Evolutionary conservation across 2,888 invertebrate genomes (phyloP).

Genomic region (Allophyes oxyacanthae): DNA sequence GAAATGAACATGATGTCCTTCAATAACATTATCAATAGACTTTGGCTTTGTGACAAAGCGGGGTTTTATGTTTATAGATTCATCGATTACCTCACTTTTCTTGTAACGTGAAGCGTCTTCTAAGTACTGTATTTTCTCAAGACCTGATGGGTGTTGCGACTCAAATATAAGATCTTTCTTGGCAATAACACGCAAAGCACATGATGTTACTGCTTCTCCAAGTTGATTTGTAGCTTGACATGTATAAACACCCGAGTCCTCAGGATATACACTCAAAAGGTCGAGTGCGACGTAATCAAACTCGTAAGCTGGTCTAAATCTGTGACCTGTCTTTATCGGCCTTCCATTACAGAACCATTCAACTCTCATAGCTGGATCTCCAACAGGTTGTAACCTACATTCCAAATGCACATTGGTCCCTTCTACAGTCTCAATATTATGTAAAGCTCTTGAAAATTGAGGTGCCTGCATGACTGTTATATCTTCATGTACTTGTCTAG

Average conservation of each 20-base stretch:
- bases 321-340: conserved; percentile 96
- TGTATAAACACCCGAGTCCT: conserved; percentile 98
- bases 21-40: conserved; percentile 94
- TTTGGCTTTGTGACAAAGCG: conserved; percentile 96
- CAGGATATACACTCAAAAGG: conserved; percentile 98
- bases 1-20: conserved; percentile 98
- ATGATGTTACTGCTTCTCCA: conserved; percentile 98
- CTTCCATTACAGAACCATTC: conserved; percentile 99
- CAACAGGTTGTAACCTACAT: conserved; percentile 96
- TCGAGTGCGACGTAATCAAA: conserved; percentile 99
- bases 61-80: conserved; percentile 94
- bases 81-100: conserved; percentile 94
- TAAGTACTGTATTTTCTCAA: conserved; percentile 97
- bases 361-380: conserved; percentile 97
- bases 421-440: conserved; percentile 97
- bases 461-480: conserved; percentile 95
- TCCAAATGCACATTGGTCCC: conserved; percentile 97
- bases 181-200: conserved; percentile 96
- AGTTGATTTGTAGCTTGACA: conserved; percentile 98
- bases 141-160: conserved; percentile 96
- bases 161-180: conserved; percentile 96
- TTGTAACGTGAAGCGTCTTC: conserved; percentile 96
- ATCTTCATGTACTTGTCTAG: conserved; percentile 93
- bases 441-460: conserved; percentile 95
- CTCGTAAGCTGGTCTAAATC: conserved; percentile 98